phyloP scores from a whole-genome alignment of 2,797 vertebrate species.

The Halcyon smyrnensis region DNA sequence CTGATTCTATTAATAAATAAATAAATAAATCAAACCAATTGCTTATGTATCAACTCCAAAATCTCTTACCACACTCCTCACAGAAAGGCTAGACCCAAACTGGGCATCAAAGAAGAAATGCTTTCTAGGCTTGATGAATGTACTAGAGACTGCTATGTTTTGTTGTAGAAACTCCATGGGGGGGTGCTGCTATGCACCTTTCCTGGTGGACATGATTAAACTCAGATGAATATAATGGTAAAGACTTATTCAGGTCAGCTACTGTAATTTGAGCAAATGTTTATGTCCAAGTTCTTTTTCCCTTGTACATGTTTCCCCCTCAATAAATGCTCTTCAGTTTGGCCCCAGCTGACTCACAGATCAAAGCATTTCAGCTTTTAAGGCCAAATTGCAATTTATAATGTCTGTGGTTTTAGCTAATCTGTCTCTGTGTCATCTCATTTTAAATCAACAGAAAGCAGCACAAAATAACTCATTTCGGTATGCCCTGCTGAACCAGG shows the following conservation, averaged over 20 bases:
- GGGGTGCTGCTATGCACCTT: not conserved
- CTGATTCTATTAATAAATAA: not conserved
- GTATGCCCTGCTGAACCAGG: not conserved
- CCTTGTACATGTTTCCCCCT: slow-evolving; percentile 20
- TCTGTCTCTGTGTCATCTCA: slow-evolving; percentile 74
- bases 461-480: slow-evolving; percentile 43
- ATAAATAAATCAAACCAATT: not conserved
- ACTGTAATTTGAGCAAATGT: slow-evolving; percentile 42
- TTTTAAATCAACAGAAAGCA: slow-evolving; percentile 77
- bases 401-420: slow-evolving; percentile 76
- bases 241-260: slow-evolving; percentile 47
- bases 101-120: not conserved
- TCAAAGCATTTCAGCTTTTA: slow-evolving; percentile 77
- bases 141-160: not conserved
- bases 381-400: slow-evolving; percentile 74
- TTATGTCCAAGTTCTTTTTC: slow-evolving; percentile 9
- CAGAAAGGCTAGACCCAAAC: not conserved
- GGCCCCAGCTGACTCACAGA: slow-evolving; percentile 64
- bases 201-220: not conserved
- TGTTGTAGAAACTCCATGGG: not conserved
- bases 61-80: not conserved
- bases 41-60: not conserved
- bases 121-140: not conserved
- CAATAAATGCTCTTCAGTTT: slow-evolving; percentile 55
- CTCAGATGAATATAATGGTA: not conserved